Percentiles rank a stretch among this genome's conserved stretches.
Conservation (phyloP, 2,888 invertebrate genomes). For the Sisyra nigra region DNA sequence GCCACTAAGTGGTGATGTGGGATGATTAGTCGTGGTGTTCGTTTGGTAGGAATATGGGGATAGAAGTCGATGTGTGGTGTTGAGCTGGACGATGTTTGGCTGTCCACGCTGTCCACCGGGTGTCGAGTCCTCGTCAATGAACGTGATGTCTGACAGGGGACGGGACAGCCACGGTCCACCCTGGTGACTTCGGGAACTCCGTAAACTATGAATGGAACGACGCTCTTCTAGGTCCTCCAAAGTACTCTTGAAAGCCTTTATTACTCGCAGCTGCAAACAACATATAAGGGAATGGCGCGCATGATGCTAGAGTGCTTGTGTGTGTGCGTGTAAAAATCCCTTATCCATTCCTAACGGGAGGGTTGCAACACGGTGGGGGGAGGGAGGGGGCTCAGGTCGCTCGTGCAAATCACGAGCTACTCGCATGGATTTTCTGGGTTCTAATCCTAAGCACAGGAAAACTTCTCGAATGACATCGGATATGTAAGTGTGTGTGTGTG, state of each 20-base stretch:
- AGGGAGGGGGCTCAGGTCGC: no score
- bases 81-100: slow-evolving; percentile 14
- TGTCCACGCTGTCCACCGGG: slow-evolving; percentile 19
- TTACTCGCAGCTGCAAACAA: slow-evolving; percentile 97
- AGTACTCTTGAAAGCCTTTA: slow-evolving; percentile 98
- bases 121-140: slow-evolving; percentile 31
- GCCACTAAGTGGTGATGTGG: slow-evolving; percentile 30
- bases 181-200: slow-evolving; percentile 60
- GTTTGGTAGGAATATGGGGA: slow-evolving; percentile 32
- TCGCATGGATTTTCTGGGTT: no score
- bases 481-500: no score
- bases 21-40: slow-evolving; percentile 34
- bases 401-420: no score
- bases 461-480: no score
- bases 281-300: slow-evolving; percentile 8
- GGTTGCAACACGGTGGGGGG: no score
- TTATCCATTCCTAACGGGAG: no score
- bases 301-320: background rate
- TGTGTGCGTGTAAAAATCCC: no score
- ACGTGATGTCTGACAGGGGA: slow-evolving; percentile 70
- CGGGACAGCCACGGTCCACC: slow-evolving; percentile 45
- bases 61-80: slow-evolving; percentile 27
- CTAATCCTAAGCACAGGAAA: no score
- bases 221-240: slow-evolving; percentile 99
- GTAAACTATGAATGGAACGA: slow-evolving; percentile 92